Conservation (phyloP, 2,888 invertebrate species). For the Lasioglossum malachurum region DNA sequence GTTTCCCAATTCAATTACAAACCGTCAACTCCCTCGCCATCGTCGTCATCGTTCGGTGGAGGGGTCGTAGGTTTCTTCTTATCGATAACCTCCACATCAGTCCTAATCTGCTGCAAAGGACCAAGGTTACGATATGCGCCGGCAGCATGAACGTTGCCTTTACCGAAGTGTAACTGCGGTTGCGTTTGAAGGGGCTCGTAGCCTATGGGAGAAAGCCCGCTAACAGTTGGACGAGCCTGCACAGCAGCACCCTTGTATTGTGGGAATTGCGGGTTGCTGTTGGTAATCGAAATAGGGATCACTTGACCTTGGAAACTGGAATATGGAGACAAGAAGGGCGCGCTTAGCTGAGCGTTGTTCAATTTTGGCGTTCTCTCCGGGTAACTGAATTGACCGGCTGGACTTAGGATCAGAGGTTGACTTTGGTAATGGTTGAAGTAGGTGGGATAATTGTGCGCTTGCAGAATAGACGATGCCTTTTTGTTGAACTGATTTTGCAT, state of each 20-base stretch:
- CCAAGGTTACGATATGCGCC: slow-evolving; percentile 44
- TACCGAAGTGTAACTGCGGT: slow-evolving; percentile 78
- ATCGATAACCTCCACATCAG: slow-evolving; percentile 80
- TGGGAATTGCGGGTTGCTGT: slow-evolving; percentile 69
- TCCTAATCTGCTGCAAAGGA: slow-evolving; percentile 73
- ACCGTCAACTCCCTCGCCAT: slow-evolving; percentile 47
- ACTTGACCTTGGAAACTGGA: slow-evolving; percentile 69
- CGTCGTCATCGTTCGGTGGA: slow-evolving; percentile 66
- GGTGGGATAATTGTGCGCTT: slow-evolving; percentile 62
- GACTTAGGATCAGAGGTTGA: slow-evolving; percentile 71
- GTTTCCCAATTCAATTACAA: neutral
- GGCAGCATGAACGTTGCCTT: slow-evolving; percentile 21
- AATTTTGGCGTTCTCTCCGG: slow-evolving; percentile 31
- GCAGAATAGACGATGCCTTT: slow-evolving; percentile 69
- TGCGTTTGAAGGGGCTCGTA: slow-evolving; percentile 79
- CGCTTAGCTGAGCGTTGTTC: slow-evolving; percentile 41
- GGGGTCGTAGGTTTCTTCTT: slow-evolving; percentile 76
- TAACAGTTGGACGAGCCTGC: slow-evolving; percentile 50
- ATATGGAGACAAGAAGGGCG: slow-evolving; percentile 63
- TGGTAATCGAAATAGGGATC: slow-evolving; percentile 71
- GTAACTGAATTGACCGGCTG: slow-evolving; percentile 65
- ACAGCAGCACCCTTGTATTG: slow-evolving; percentile 74
- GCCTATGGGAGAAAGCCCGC: slow-evolving; percentile 45
- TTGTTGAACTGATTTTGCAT: slow-evolving; percentile 50
- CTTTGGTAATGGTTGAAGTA: slow-evolving; percentile 66